Evolutionary conservation across 2,888 invertebrate species (phyloP).

Genomic region (Clistopyga incitator): DNA sequence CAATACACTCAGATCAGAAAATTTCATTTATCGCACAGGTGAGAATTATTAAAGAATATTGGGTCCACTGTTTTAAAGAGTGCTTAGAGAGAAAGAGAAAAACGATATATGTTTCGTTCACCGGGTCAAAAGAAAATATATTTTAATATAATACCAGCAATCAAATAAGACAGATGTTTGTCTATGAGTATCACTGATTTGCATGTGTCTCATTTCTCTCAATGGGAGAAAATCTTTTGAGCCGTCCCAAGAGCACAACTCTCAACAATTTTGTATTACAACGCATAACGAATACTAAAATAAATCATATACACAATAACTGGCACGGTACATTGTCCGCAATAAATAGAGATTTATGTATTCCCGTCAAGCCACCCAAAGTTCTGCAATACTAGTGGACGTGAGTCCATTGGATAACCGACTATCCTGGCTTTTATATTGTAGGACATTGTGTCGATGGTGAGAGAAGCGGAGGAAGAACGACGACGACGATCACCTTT

Average conservation of each 20-base stretch:
- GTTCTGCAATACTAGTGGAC: not conserved
- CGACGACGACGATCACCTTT: constrained; percentile 35
- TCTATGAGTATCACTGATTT: too few relatives aligned
- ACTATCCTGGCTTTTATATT: constrained; percentile 30
- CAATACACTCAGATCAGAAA: too few relatives aligned
- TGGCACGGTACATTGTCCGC: not conserved
- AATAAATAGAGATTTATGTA: constrained; percentile 13
- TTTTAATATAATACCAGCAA: too few relatives aligned
- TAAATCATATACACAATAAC: not conserved
- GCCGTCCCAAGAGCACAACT: not conserved
- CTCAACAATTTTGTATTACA: not conserved
- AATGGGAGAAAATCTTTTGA: not conserved
- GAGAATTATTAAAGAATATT: too few relatives aligned
- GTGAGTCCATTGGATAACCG: not conserved
- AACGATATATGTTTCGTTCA: too few relatives aligned
- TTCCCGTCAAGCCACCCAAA: constrained; percentile 3
- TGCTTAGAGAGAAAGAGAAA: too few relatives aligned
- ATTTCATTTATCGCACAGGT: too few relatives aligned
- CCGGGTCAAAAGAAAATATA: too few relatives aligned
- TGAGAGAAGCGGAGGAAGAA: constrained; percentile 28
- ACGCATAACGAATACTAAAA: not conserved
- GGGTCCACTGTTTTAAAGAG: too few relatives aligned
- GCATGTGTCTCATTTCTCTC: too few relatives aligned
- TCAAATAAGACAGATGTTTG: too few relatives aligned
- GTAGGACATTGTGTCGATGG: constrained; percentile 23